Evolutionary conservation across 1,140 invertebrate genomes (phyloP).

Genomic region (Polypedilum vanderplanki): DNA sequence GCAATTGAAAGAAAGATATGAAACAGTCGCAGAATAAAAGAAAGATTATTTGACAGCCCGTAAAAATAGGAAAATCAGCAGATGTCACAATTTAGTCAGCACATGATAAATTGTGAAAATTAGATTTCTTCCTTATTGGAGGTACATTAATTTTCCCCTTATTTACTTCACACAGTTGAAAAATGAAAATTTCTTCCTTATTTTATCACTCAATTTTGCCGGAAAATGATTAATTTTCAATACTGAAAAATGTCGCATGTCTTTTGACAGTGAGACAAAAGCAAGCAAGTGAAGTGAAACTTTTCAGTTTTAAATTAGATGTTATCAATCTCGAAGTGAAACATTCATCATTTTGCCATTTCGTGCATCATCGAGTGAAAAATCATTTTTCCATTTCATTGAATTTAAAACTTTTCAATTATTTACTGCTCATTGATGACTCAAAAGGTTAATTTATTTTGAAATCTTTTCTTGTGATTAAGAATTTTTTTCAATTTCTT

Average conservation of each 20-base stretch:
- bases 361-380: background rate
- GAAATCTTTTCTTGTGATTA: too few relatives aligned
- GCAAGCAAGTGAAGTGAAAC: background rate
- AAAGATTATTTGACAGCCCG: slow-evolving; percentile 4
- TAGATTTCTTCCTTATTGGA: slow-evolving; percentile 7
- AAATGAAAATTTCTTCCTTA: background rate
- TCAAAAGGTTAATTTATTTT: background rate
- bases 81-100: slow-evolving; percentile 16
- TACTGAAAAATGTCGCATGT: background rate
- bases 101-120: slow-evolving; percentile 19
- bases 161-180: background rate
- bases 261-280: slow-evolving; percentile 11
- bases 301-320: slow-evolving; percentile 15
- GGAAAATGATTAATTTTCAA: slow-evolving; percentile 7
- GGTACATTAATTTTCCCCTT: slow-evolving; percentile 1
- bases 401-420: background rate
- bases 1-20: background rate
- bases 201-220: background rate
- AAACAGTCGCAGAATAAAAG: background rate
- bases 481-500: too few relatives aligned
- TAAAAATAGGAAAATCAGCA: slow-evolving; percentile 13
- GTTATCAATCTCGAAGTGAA: background rate
- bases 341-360: slow-evolving; percentile 1
- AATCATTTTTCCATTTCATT: slow-evolving; percentile 5
- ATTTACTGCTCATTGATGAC: background rate